Conservation (phyloP, 2,113 vertebrate species). For the Hepsetus odoe region DNA sequence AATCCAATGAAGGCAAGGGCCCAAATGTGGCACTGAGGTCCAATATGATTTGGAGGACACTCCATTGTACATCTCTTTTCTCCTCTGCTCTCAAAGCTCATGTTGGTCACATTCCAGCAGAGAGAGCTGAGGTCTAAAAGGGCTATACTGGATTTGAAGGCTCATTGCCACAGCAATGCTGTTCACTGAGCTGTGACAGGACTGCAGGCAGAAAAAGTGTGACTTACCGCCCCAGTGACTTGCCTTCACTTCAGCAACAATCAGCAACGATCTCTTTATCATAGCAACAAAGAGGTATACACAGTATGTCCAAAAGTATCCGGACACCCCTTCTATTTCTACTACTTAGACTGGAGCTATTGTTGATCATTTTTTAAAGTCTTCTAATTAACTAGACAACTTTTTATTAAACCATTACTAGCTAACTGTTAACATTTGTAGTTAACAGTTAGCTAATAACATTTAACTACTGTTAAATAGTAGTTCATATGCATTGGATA, state of each 20-base stretch:
- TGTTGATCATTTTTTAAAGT: too few relatives aligned
- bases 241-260: constrained; percentile 50
- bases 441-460: too few relatives aligned
- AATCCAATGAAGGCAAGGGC: background rate
- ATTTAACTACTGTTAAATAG: too few relatives aligned
- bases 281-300: constrained; percentile 31
- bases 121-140: constrained; percentile 54
- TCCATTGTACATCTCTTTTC: background rate
- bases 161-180: constrained; percentile 61
- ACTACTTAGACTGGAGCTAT: too few relatives aligned
- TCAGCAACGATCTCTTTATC: constrained; percentile 47
- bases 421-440: too few relatives aligned
- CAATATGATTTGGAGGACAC: background rate
- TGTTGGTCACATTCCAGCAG: constrained; percentile 49
- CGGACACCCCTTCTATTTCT: background rate
- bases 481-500: too few relatives aligned
- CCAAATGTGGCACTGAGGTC: background rate
- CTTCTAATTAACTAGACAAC: too few relatives aligned
- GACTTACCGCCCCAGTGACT: constrained; percentile 52
- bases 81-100: constrained; percentile 21
- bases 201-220: constrained; percentile 55
- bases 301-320: background rate
- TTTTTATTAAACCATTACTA: too few relatives aligned
- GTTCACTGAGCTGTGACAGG: constrained; percentile 62
- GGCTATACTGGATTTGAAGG: constrained; percentile 53